Base-by-base conservation (phyloP, 2,888 invertebrate genomes). In the Leptinotarsa rubiginosa region DNA sequence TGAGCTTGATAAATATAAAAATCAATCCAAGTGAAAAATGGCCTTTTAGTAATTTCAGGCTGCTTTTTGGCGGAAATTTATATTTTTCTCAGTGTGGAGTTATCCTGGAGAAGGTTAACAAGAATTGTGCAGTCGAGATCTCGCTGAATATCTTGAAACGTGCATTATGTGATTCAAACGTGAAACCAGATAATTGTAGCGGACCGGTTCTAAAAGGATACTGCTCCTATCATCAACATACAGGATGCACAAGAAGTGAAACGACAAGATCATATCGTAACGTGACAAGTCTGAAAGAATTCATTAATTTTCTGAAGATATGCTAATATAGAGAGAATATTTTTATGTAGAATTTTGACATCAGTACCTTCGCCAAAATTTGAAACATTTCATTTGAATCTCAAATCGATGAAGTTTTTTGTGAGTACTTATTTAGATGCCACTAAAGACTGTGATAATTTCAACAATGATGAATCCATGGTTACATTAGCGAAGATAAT, bases 161-260 rank as follows among this genome's bases (percentile, higher is more conserved):
- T 73, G 73, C 75, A 67, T 70, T 75, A 75, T 75, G 75, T 75
- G 75, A 75, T 73, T 75, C 75, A 75, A 75, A 75, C 70, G 75
- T 65, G 70, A 67, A 73, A 69, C 65, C 70, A 52, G 69, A 68
- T 75, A 75, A 75, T 75, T 73, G 56, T 67, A 56, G 18, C 56
- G 16, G 70, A 69, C 73, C 74, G 74, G 74, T 74, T 74, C 59
- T 47, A 20, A 18, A 15, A 54, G 56, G 62, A 62, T 31, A 62
- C 4, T 62, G 62, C 25, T 62, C 41, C 18, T 62, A 62, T 62
- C 4, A 16, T n/a, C n/a, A n/a, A 10, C n/a, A 31, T 62, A 62
- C 62, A 31, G 62, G 5, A 13, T 41, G 41, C 10, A 12, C 12
- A 41, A 16, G 7, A 16, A 31, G 1, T 12, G 1, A 18, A 20